Conservation (phyloP, 2,113 vertebrate species). For the Forbesichthys agassizii region DNA sequence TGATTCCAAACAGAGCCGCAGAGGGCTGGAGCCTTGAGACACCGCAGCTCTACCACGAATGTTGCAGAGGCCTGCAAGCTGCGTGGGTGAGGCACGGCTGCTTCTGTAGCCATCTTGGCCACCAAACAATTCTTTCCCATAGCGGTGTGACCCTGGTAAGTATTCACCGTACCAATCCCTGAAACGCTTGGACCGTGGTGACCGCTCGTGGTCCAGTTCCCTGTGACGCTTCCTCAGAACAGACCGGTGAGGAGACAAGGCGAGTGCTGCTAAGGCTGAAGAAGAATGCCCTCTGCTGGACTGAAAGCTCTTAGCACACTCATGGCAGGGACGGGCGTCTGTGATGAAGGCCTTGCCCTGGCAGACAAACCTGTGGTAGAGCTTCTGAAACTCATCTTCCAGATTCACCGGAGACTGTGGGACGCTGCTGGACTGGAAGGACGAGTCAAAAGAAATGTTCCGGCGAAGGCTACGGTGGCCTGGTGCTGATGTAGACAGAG, state of each 20-base stretch:
- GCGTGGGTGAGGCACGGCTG: not conserved
- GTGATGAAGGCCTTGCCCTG: constrained; percentile 29
- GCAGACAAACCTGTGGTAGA: constrained; percentile 74
- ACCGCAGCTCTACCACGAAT: constrained; percentile 22
- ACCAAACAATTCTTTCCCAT: constrained; percentile 25
- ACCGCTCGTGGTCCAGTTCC: constrained; percentile 26
- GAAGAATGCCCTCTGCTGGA: constrained; percentile 18
- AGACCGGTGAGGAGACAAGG: constrained; percentile 67
- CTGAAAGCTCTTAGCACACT: constrained; percentile 39
- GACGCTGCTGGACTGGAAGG: not conserved
- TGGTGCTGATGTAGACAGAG: not conserved
- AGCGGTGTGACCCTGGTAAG: constrained; percentile 51
- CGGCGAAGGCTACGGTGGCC: constrained; percentile 9
- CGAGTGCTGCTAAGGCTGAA: constrained; percentile 63
- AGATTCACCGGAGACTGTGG: constrained; percentile 26
- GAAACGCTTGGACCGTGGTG: constrained; percentile 60
- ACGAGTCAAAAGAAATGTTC: constrained; percentile 41
- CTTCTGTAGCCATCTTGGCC: constrained; percentile 2
- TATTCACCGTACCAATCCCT: constrained; percentile 23
- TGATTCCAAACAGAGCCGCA: constrained; percentile 6
- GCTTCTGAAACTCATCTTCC: constrained; percentile 61
- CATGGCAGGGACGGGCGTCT: constrained; percentile 34
- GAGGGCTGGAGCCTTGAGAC: constrained; percentile 17
- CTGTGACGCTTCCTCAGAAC: constrained; percentile 64
- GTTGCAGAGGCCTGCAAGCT: not conserved